phyloP scores from a whole-genome alignment of 2,888 invertebrate species.

The Podotricha telesiphe region DNA sequence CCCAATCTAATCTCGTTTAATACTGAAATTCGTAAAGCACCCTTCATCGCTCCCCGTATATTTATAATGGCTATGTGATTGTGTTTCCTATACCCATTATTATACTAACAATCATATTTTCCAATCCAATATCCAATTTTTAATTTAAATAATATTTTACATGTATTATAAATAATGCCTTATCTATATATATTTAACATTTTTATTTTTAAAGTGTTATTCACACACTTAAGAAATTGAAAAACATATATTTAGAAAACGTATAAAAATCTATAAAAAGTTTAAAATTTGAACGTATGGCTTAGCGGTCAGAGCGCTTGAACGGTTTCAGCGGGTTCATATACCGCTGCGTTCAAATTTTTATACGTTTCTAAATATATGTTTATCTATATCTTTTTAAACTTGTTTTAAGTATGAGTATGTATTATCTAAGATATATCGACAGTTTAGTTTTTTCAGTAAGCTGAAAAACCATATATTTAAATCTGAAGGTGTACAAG shows the following conservation, averaged over 20 bases:
- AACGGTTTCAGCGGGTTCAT: too few relatives aligned
- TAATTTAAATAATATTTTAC: not conserved
- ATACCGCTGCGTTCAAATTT: too few relatives aligned
- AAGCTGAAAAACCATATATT: constrained; percentile 38
- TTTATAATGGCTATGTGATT: constrained; percentile 35
- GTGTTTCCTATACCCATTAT: constrained; percentile 16
- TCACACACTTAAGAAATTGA: too few relatives aligned
- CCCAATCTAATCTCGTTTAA: constrained; percentile 64
- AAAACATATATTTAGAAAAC: too few relatives aligned
- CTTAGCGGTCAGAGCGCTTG: too few relatives aligned
- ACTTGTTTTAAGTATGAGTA: not conserved
- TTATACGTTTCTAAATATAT: too few relatives aligned
- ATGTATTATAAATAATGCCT: too few relatives aligned
- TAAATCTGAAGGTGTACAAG: constrained; percentile 61
- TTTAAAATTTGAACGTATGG: too few relatives aligned
- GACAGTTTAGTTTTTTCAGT: not conserved
- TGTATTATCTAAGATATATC: not conserved
- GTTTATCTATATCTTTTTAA: too few relatives aligned
- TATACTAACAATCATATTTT: constrained; percentile 6
- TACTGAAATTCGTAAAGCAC: constrained; percentile 45
- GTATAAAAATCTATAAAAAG: too few relatives aligned
- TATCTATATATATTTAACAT: too few relatives aligned
- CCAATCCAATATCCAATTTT: not conserved
- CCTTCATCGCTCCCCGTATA: constrained; percentile 44
- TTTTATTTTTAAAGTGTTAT: too few relatives aligned